Base-by-base conservation (phyloP, 2,797 vertebrate species). In the Chromis chromis region DNA sequence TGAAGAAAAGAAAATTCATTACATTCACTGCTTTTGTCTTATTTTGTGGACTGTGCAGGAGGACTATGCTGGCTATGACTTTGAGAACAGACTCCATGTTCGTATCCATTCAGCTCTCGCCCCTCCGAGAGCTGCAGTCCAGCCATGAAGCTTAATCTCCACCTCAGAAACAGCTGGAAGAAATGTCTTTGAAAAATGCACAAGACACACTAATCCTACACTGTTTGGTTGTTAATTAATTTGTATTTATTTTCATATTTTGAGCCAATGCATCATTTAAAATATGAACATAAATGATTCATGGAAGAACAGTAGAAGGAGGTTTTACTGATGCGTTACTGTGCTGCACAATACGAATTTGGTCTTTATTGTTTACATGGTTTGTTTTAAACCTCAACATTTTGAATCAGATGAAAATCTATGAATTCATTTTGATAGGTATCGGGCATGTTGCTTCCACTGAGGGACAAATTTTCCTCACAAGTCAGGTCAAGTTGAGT, bases 21-120 rank as follows among this genome's bases (percentile, higher is more conserved):
- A 56, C 31, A 44, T 4, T 56, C 9, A 48, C 9, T 3, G 1
- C 56, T 56, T 68, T 53, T 11, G 65, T 27, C 60, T 53, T 36
- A 39, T 67, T 16, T 8, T 44, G 4, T 78, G 63, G 55, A 9
- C 65, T 62, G 25, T 92, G 55, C 93, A 99, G 98, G 98, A 99
- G 90, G 96, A 98, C 72, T 99, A 95, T 40, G 91, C 93, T 8
- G 98, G 97, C 82, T 99, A 99, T 69, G 98, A 99, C 92, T 99
- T 99, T 91, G 98, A 99, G 90, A 99, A 99, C 95, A 94, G 98
- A 90, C 92, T 99, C 89, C 98, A 99, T 10, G 97, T 99, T 56
- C 97, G 98, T 46, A 98, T 99, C 78, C 98, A 99, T 0, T 97
- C 98, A 6, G 98, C 98, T 28, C 94, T 99, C 57, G 97, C 97